A percentile compares a stretch with the other conserved stretches of the same genome.
Conservation (phyloP, 1,140 invertebrate species). For the Pemphigus obesinymphae region DNA sequence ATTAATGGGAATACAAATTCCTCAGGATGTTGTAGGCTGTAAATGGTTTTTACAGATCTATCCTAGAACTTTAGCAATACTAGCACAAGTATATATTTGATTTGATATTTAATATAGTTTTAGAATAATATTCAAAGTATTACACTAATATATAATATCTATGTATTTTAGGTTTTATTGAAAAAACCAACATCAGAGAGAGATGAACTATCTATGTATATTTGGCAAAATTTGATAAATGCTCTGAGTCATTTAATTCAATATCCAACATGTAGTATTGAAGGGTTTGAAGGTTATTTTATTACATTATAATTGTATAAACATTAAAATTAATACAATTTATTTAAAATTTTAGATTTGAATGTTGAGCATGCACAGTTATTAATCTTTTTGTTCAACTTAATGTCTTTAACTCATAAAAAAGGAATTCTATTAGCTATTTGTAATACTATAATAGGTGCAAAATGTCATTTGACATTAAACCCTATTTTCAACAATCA, state of each 20-base stretch:
- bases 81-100: constrained; percentile 59
- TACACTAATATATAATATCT: background rate
- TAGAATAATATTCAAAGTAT: too few species aligned
- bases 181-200: constrained; percentile 78
- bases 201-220: constrained; percentile 79
- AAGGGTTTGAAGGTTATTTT: constrained; percentile 46
- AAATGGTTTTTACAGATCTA: constrained; percentile 80
- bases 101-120: constrained; percentile 30
- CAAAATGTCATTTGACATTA: background rate
- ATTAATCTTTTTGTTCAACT: constrained; percentile 89
- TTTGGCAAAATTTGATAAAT: constrained; percentile 83
- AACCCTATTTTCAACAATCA: constrained; percentile 15
- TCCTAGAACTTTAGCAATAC: constrained; percentile 74
- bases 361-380: constrained; percentile 95
- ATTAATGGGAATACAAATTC: constrained; percentile 70
- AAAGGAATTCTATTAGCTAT: constrained; percentile 84
- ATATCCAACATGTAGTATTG: constrained; percentile 54
- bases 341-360: constrained; percentile 65
- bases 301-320: background rate
- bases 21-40: constrained; percentile 51
- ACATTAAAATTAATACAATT: background rate
- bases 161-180: constrained; percentile 53
- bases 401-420: constrained; percentile 91
- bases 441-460: constrained; percentile 62
- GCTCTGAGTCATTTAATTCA: constrained; percentile 75